Percentiles rank a stretch among this genome's conserved stretches.
These are phyloP conservation scores for Ametastegia equiseti DNA, from an alignment of 2,888 invertebrate genomes.

Conservation along the genomic window DNA sequence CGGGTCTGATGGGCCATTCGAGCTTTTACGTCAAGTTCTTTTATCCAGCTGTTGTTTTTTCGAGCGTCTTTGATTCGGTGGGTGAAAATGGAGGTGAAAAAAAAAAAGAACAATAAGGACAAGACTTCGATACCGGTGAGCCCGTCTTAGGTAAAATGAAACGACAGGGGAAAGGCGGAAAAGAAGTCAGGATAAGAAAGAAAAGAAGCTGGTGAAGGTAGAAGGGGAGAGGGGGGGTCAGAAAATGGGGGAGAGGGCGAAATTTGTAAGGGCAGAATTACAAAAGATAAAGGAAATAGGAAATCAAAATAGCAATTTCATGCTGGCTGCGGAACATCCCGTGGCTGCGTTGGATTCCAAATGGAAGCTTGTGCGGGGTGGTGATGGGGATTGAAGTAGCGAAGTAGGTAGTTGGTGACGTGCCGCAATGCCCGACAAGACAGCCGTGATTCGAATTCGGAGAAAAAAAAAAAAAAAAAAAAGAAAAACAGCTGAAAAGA, in stretches of 20 bases:
- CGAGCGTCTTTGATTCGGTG: neutral
- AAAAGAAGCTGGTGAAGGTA: neutral
- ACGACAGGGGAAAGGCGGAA: neutral
- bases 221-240: neutral
- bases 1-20: neutral
- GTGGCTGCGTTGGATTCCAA: conserved; percentile 29
- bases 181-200: neutral
- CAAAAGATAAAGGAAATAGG: conserved; percentile 52
- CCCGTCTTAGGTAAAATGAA: neutral
- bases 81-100: conserved; percentile 20
- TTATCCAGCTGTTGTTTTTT: conserved; percentile 24
- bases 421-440: conserved; percentile 57
- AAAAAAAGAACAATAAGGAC: neutral
- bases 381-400: conserved; percentile 29
- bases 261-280: conserved; percentile 39
- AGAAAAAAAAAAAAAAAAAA: conserved; percentile 49
- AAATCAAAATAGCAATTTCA: conserved; percentile 67
- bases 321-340: conserved; percentile 52
- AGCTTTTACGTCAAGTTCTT: conserved; percentile 30
- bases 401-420: conserved; percentile 55
- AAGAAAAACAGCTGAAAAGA: conserved; percentile 28
- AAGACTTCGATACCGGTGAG: neutral
- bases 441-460: conserved; percentile 67
- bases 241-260: neutral
- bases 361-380: neutral